These are phyloP conservation scores for Lasioglossum zephyrum DNA, from an alignment of 2,888 invertebrate genomes.

Conservation along the genomic window DNA sequence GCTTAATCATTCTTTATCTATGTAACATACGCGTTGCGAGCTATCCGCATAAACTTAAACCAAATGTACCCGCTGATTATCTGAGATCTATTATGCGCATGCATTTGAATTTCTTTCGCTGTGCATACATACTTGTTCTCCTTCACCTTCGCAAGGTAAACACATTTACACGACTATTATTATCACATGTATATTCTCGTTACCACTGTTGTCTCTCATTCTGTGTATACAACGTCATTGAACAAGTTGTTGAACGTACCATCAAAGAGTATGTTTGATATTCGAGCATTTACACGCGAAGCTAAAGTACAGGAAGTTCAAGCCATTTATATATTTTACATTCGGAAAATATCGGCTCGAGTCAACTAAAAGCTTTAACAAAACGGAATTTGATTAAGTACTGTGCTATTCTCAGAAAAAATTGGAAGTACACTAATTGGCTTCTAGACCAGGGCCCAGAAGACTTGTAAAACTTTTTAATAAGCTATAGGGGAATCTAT, in stretches of 20 bases:
- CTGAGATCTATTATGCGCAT: conserved; percentile 68
- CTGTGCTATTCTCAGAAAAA: neutral
- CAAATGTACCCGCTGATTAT: conserved; percentile 43
- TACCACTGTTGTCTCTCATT: neutral
- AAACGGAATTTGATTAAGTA: neutral
- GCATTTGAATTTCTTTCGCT: conserved; percentile 57
- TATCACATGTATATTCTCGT: conserved; percentile 40
- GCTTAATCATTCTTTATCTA: neutral
- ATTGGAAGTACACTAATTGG: neutral
- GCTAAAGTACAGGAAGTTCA: neutral
- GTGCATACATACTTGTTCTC: conserved; percentile 3
- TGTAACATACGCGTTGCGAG: conserved; percentile 3
- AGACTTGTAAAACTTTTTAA: neutral
- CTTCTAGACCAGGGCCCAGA: neutral
- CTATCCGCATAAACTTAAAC: conserved; percentile 15
- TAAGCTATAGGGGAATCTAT: neutral
- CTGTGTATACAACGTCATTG: neutral
- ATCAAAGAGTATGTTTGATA: neutral
- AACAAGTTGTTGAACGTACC: too few species aligned
- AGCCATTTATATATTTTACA: too few species aligned
- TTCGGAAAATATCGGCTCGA: neutral
- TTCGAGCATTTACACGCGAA: neutral
- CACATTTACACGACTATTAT: conserved; percentile 36
- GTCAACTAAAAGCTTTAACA: neutral
- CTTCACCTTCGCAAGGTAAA: conserved; percentile 24